A percentile compares a stretch with the other conserved stretches of the same genome.
Conservation (phyloP, 2,113 vertebrate species). For the Neodontobutis hainanensis region DNA sequence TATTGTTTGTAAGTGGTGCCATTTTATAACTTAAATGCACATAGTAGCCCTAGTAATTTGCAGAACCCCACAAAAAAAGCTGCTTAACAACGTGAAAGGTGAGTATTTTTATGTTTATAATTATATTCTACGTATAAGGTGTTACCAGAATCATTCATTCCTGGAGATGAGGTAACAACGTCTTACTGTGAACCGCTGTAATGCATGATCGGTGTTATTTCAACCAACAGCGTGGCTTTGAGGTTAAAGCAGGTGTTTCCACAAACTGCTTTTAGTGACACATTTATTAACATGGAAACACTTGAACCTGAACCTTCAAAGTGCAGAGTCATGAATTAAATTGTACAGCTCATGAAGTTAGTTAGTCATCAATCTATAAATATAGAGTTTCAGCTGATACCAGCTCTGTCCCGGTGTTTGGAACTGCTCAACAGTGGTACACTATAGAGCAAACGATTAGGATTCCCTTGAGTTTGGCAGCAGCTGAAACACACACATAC, state of each 20-base stretch:
- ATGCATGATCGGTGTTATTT: not conserved
- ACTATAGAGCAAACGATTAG: not conserved
- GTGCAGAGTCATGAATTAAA: not conserved
- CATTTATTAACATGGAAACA: not conserved
- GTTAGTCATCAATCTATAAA: conserved; percentile 7
- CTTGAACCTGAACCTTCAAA: not conserved
- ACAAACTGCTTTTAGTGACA: conserved; percentile 19
- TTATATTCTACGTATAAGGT: too few relatives aligned
- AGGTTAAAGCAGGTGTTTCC: not conserved
- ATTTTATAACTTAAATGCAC: too few relatives aligned
- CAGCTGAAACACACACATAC: not conserved
- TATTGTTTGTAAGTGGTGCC: too few relatives aligned
- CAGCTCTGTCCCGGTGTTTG: not conserved
- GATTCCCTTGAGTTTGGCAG: not conserved
- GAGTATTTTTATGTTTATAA: too few relatives aligned
- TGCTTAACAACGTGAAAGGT: too few relatives aligned
- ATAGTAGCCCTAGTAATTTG: too few relatives aligned
- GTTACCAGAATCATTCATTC: not conserved
- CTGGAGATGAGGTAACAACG: not conserved
- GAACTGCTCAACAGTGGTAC: not conserved
- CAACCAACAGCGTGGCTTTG: not conserved
- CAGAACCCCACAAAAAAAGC: too few relatives aligned
- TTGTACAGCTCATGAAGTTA: not conserved
- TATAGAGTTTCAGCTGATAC: not conserved
- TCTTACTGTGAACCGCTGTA: not conserved